A percentile compares a stretch with the other conserved stretches of the same genome.
Evolutionary conservation across 2,888 invertebrate genomes (phyloP).

Genomic region (Leptogaster cylindrica): DNA sequence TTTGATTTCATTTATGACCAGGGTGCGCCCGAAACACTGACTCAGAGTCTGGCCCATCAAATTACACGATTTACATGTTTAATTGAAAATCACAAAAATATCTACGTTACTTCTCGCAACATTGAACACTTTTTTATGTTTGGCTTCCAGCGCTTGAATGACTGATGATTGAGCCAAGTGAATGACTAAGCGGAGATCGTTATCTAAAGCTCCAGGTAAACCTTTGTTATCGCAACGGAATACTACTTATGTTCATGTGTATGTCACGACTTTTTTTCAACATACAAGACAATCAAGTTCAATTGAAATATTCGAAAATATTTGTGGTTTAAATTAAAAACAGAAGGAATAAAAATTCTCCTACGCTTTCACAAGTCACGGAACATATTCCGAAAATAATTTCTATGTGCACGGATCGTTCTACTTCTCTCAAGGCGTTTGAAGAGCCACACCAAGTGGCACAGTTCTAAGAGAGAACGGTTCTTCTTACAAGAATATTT

Average conservation of each 20-base stretch:
- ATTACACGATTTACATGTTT: constrained; percentile 19
- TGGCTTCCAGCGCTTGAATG: constrained; percentile 2
- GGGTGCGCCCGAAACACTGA: constrained; percentile 54
- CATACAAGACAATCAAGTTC: constrained; percentile 8
- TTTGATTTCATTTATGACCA: constrained; percentile 55
- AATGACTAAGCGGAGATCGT: constrained; percentile 29
- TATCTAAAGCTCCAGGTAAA: constrained; percentile 24
- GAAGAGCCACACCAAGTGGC: not conserved
- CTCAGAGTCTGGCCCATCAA: constrained; percentile 56
- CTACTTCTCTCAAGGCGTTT: not conserved
- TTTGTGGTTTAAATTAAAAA: not conserved
- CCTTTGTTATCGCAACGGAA: constrained; percentile 5
- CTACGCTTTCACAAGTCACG: constrained; percentile 2
- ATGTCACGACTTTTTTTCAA: constrained; percentile 5
- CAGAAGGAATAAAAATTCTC: not conserved
- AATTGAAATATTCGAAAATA: constrained; percentile 14
- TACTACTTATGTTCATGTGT: constrained; percentile 1
- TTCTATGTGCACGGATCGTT: constrained; percentile 5
- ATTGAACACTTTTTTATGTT: constrained; percentile 1
- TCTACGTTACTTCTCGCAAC: constrained; percentile 24
- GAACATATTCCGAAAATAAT: constrained; percentile 33
- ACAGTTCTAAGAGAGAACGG: constrained; percentile 5
- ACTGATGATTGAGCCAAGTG: constrained; percentile 2
- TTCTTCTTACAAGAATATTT: constrained; percentile 20
- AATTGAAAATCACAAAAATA: constrained; percentile 7